Evolutionary conservation across 2,888 invertebrate species (phyloP), one percentile per base, ranked within the genome.

Genomic region (Autographa gamma): DNA sequence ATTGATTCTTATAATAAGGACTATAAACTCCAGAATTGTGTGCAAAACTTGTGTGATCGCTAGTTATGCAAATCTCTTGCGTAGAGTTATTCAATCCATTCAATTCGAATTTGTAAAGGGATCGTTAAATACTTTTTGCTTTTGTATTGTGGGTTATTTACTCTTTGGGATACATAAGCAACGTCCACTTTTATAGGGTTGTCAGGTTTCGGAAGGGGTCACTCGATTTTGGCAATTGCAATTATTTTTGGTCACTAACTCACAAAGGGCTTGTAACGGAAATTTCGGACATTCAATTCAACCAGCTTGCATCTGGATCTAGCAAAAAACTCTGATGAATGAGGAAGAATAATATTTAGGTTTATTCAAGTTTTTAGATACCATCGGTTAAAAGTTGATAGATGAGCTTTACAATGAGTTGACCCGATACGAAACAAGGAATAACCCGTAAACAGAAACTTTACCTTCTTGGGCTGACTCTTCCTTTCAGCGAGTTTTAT

Each of bases 11-110:
- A 74, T 66, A 67, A 54, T 63, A 14, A 64, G 69, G 58, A 67
- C 52, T 63, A 72, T 74, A 75, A 73, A 77, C 59, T 52, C 54
- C 32, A 72, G 48, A 73, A 75, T 78, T 78, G 65, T 66, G 80
- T 70, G 72, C 32, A 31, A 14, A 66, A 48, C 25, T 54, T 25
- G 62, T 38, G 75, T 77, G 56, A 68, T 34, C 60, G 63, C 66
- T 66, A 62, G 73, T 80, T 75, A 82, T 74, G 77, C 74, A 73
- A 77, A 78, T 72, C 52, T 70, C 31, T 71, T 66, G 59, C 52
- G 58, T 61, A 62, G 71, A 74, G 74, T 77, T 76, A 83, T 83
- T 79, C 76, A 85, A 85, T 74, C 73, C 68, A 83, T 83, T 84
- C 71, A 84, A 64, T 67, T 65, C 64, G 69, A 66, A 66, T 80